A percentile compares a stretch with the other conserved stretches of the same genome.
These are phyloP conservation scores for Macrochelys suwanniensis DNA, from an alignment of 2,797 vertebrate genomes.

Conservation along the genomic window DNA sequence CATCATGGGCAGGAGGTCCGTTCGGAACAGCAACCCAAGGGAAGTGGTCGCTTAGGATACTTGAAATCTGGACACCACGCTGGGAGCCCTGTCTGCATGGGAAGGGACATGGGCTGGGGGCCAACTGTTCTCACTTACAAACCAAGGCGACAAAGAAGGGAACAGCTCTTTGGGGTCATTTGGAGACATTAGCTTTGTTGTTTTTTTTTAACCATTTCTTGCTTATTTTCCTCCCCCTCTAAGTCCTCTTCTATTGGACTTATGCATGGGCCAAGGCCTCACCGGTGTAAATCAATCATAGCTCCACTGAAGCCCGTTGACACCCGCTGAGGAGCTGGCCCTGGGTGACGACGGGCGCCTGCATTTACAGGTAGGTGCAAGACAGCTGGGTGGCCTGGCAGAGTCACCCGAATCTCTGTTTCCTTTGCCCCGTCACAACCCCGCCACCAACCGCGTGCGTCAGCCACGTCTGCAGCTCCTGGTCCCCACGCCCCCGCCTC, in stretches of 20 bases:
- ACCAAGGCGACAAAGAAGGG: not conserved
- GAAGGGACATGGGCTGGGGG: not conserved
- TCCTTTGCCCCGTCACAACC: not conserved
- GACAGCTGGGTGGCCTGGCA: not conserved
- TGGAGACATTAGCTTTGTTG: not conserved
- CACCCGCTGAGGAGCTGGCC: not conserved
- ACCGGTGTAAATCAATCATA: not conserved
- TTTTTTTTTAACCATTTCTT: not conserved
- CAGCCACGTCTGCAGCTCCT: not conserved
- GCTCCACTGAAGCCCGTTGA: not conserved
- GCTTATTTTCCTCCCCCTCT: not conserved
- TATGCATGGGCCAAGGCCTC: not conserved
- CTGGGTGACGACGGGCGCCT: not conserved
- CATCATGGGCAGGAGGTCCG: not conserved
- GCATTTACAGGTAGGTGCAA: not conserved
- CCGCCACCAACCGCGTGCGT: fast-evolving
- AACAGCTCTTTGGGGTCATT: not conserved
- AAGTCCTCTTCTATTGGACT: not conserved
- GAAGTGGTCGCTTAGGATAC: not conserved
- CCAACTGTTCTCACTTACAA: no score
- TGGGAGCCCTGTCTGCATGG: not conserved
- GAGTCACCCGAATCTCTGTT: not conserved
- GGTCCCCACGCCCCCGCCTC: not conserved
- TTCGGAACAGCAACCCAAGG: not conserved
- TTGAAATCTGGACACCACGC: not conserved